Conservation (phyloP, 2,888 invertebrate genomes). For the Drosophila cyrtoloma region DNA sequence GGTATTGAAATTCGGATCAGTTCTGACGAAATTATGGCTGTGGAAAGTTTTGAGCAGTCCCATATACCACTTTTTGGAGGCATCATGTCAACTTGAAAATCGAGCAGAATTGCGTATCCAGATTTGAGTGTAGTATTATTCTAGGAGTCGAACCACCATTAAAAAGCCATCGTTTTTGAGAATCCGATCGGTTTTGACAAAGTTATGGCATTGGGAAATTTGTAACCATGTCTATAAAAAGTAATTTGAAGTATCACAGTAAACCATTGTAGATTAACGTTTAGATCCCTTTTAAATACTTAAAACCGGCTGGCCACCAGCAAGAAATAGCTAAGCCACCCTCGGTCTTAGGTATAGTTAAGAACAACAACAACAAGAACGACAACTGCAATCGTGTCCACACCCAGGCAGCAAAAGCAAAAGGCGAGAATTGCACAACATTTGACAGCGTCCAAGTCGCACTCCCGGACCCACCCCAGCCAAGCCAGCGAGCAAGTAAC, state of each 20-base stretch:
- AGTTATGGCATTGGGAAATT: neutral
- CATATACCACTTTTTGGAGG: neutral
- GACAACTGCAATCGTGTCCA: constrained; percentile 44
- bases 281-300: neutral
- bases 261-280: neutral
- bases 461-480: constrained; percentile 26
- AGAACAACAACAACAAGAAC: constrained; percentile 29
- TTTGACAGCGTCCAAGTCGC: constrained; percentile 53
- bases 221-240: neutral
- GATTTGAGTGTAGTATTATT: neutral
- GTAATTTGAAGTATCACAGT: neutral
- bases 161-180: no score
- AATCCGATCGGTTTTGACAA: neutral
- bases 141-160: no score
- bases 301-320: neutral
- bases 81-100: neutral
- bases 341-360: neutral
- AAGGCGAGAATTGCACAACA: constrained; percentile 68
- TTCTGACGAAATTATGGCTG: no score
- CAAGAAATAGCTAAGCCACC: constrained; percentile 1
- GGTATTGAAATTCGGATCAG: neutral
- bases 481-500: neutral
- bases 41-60: no score
- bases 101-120: neutral
- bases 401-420: constrained; percentile 44